Base-by-base conservation (phyloP, 1,140 invertebrate species). In the Lepidurus packardi region DNA sequence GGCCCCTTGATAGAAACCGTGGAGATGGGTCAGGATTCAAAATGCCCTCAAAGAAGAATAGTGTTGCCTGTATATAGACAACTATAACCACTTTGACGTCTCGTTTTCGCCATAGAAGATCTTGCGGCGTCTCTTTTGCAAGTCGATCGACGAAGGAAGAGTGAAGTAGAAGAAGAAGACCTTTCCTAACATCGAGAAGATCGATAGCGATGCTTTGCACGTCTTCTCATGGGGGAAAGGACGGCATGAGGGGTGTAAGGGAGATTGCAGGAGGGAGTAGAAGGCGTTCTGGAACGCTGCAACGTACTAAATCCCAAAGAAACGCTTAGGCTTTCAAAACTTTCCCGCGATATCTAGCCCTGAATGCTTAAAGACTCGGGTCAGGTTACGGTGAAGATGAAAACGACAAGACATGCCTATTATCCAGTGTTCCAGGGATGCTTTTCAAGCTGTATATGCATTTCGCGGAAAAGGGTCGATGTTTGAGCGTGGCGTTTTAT, bases 191-290 rank as follows among this genome's bases (percentile, higher is more conserved):
- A 4, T 16, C 21, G 53, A 65, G n/a, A 65, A 65, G 53, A 65
- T 65, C 53, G 53, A 65, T 65, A 65, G 53, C 53, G 53, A 65
- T 65, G 53, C 53, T 65, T 65, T 65, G 53, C 53, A 65, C 53
- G n/a, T 65, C 53, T 65, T 65, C 21, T 65, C 4, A 8, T 65
- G 13, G 53, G 53, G 3, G 53, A 65, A 65, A 65, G 1, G 53
- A 16, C 16, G 21, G 21, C 7, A 65, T 21, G 53, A 16, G 13
- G 8, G 53, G 53, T 7, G 53, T 65, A 65, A n/a, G 21, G 21
- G 21, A 65, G 13, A 13, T 65, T 65, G 47, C 13, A 65, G 13
- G 53, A 34, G 34, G 3, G 34, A 34, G 34, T 34, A 4, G 34
- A 34, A 34, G 25, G 3, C 34, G 34, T 34, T 34, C 34, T 34